Conservation (phyloP, 2,888 invertebrate species). For the Oscheius sp. region DNA sequence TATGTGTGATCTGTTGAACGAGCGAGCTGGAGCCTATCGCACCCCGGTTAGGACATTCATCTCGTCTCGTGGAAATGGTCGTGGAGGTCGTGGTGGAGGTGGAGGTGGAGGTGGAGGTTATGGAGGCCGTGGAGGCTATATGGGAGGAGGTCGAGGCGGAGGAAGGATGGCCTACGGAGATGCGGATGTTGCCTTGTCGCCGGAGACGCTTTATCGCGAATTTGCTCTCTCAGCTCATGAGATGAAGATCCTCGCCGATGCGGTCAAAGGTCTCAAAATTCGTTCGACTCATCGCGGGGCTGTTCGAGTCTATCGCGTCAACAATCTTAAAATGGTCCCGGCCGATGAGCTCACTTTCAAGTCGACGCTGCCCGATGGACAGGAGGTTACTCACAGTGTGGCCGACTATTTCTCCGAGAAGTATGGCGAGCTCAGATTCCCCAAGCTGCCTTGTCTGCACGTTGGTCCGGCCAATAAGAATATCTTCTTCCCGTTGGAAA, state of each 20-base stretch:
- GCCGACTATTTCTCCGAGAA: constrained; percentile 63
- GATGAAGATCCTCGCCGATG: constrained; percentile 49
- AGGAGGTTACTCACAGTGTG: constrained; percentile 53
- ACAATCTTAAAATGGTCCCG: constrained; percentile 53
- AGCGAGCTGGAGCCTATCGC: constrained; percentile 36
- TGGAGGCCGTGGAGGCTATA: constrained; percentile 10
- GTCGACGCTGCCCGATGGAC: constrained; percentile 47
- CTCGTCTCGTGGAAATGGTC: neutral
- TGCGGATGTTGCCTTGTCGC: neutral
- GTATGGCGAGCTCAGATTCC: constrained; percentile 56
- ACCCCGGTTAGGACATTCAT: neutral
- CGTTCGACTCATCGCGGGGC: constrained; percentile 59
- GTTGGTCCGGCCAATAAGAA: constrained; percentile 64
- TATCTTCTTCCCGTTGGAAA: constrained; percentile 65
- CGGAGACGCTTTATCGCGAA: constrained; percentile 43
- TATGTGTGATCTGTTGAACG: constrained; percentile 64
- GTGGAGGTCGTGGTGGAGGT: constrained; percentile 14
- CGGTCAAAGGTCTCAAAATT: constrained; percentile 59
- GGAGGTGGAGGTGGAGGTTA: constrained; percentile 33
- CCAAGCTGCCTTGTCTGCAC: constrained; percentile 65
- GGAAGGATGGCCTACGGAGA: neutral
- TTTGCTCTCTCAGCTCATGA: constrained; percentile 55
- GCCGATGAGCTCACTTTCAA: constrained; percentile 60
- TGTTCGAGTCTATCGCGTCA: constrained; percentile 64
- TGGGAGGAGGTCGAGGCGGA: constrained; percentile 36